Percentiles rank a stretch among this genome's conserved stretches.
phyloP scores from a whole-genome alignment of 2,113 vertebrate species.

The Junco hyemalis region DNA sequence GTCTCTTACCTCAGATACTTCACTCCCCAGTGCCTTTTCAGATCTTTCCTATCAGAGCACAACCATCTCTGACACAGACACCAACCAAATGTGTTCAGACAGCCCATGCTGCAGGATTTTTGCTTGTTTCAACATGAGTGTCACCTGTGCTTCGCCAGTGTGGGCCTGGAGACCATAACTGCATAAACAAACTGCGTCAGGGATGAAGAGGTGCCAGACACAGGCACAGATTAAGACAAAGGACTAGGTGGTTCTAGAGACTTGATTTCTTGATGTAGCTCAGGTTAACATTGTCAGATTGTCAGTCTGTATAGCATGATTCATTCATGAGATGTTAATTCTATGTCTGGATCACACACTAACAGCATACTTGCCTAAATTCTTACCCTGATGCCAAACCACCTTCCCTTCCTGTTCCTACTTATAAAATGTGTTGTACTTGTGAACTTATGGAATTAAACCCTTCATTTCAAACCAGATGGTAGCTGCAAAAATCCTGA shows the following conservation, averaged over 20 bases:
- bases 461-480: slow-evolving; percentile 13
- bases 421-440: neutral
- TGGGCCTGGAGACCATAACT: neutral
- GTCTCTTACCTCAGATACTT: neutral
- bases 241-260: neutral
- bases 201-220: neutral
- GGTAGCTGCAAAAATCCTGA: neutral
- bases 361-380: neutral
- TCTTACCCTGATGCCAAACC: neutral
- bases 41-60: neutral
- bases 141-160: neutral
- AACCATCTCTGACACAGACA: neutral
- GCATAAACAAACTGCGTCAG: neutral
- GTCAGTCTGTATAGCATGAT: neutral
- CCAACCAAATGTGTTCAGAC: neutral
- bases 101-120: neutral
- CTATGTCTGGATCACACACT: neutral
- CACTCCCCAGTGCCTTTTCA: neutral
- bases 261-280: neutral
- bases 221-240: neutral
- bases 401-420: neutral
- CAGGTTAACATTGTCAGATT: slow-evolving; percentile 4
- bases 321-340: slow-evolving; percentile 37
- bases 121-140: neutral
- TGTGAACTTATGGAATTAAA: slow-evolving; percentile 18